Percentiles rank a stretch among this genome's conserved stretches.
phyloP scores from a whole-genome alignment of 2,113 vertebrate genomes.

The Hymenochirus boettgeri region DNA sequence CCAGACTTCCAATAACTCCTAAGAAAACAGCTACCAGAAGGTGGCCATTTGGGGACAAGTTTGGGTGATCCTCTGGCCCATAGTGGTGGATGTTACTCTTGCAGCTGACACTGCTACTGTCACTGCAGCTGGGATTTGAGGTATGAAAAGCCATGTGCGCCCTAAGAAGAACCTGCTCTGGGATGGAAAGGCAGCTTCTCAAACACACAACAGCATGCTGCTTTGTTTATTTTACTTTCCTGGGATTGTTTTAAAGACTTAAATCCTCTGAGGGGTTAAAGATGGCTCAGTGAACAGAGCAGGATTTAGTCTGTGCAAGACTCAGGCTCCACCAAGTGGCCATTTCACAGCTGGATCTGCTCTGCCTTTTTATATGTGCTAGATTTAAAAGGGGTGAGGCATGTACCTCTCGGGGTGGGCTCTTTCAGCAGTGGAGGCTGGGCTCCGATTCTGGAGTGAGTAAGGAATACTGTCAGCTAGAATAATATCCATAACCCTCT shows the following conservation, averaged over 20 bases:
- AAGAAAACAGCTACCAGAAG: conserved; percentile 64
- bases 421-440: conserved; percentile 17
- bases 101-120: conserved; percentile 53
- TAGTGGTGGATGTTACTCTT: conserved; percentile 49
- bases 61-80: conserved; percentile 45
- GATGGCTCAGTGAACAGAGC: conserved; percentile 8
- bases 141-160: conserved; percentile 59
- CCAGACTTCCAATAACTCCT: conserved; percentile 62
- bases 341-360: conserved; percentile 2
- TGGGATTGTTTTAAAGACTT: conserved; percentile 6
- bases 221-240: conserved; percentile 24
- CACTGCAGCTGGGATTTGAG: conserved; percentile 58
- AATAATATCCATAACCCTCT: too few species aligned
- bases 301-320: conserved; percentile 8
- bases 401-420: conserved; percentile 24
- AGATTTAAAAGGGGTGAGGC: conserved; percentile 11
- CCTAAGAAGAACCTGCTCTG: neutral
- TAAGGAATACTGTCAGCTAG: too few species aligned
- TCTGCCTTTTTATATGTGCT: conserved; percentile 21
- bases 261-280: conserved; percentile 20
- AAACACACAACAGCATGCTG: neutral
- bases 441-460: neutral
- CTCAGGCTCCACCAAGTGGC: conserved; percentile 44
- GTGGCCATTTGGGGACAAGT: conserved; percentile 64
- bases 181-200: conserved; percentile 14